Evolutionary conservation across 1,140 invertebrate species (phyloP), one percentile per base, ranked within the genome.

Genomic region (Aphelinus certus): DNA sequence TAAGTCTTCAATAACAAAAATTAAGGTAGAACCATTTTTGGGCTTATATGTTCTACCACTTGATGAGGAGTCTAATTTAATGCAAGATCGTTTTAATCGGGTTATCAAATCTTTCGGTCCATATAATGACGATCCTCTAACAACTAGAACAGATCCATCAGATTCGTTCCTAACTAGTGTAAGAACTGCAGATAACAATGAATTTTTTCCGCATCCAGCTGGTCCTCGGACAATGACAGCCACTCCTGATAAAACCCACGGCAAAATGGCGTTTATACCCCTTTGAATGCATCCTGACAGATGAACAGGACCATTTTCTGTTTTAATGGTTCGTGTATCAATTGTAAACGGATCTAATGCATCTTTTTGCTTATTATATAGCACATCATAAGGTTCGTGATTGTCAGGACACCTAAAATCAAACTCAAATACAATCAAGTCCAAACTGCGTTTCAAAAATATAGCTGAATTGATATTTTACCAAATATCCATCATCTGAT

Each of bases 401-500:
- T 79, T 80, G 78, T 88, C 82, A 10, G 87, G 88, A 80, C 86
- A 86, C 80, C 87, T 88, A 51, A 26, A 58, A 77, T 62, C 53
- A 55, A 49, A 46, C 51, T 63, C 57, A 65, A 68, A 65, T 58
- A 60, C 56, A 26, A 26, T 26, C 26, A 26, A 26, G 26, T 26
- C 26, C 0, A 26, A 26, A 26, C 26, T 26, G 26, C 26, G 26
- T 49, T 51, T 58, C 26, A 74, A 64, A 45, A 5, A 56, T 57
- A 49, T 73, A 45, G 56, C 55, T 55, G 2, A 7, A 49, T 49
- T n/a, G 6, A 43, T 53, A 46, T 9, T 1, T 63, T 58, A 83
- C 84, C 85, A 83, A 7, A 80, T 81, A n/a, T 84, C 84, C 1
- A 81, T 84, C 0, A 75, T 70, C 61, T 84, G 82, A 75, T 86